A percentile compares a stretch with the other conserved stretches of the same genome.
These are phyloP conservation scores for Paratrypauchen microcephalus DNA, from an alignment of 2,797 vertebrate species.

Conservation along the genomic window DNA sequence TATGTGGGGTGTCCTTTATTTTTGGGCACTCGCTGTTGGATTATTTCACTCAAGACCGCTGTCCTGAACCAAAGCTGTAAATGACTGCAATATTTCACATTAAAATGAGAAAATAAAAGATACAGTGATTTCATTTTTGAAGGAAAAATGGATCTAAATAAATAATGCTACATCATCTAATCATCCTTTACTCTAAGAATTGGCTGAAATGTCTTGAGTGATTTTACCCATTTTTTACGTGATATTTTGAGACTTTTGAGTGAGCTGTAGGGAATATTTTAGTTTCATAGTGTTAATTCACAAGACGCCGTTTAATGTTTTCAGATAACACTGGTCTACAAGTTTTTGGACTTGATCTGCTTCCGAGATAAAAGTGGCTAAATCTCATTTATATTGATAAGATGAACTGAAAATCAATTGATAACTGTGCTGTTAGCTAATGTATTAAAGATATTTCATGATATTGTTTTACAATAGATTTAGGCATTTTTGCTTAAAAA, in stretches of 20 bases:
- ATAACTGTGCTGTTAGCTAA: too few relatives aligned
- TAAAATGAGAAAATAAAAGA: conserved; percentile 17
- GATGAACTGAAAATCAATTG: too few relatives aligned
- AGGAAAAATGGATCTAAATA: conserved; percentile 38
- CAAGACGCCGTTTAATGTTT: neutral
- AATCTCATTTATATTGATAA: too few relatives aligned
- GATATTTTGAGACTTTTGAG: neutral
- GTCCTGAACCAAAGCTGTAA: conserved; percentile 31
- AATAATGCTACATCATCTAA: conserved; percentile 59
- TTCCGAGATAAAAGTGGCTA: too few relatives aligned
- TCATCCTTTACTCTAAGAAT: conserved; percentile 30
- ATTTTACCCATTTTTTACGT: conserved; percentile 6
- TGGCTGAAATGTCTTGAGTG: conserved; percentile 26
- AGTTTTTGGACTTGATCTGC: too few relatives aligned
- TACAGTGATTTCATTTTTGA: conserved; percentile 40
- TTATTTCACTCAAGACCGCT: conserved; percentile 21
- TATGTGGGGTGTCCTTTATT: conserved; percentile 58
- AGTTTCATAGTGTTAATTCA: neutral
- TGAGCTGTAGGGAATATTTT: neutral
- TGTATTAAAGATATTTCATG: too few relatives aligned
- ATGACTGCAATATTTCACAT: conserved; percentile 39
- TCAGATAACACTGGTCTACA: too few relatives aligned
- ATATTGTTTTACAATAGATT: too few relatives aligned
- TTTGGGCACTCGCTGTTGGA: conserved; percentile 68
- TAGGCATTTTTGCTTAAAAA: too few relatives aligned